A percentile compares a stretch with the other conserved stretches of the same genome.
Evolutionary conservation across 1,140 invertebrate species (phyloP).

Genomic region (Notospermus geniculatus): DNA sequence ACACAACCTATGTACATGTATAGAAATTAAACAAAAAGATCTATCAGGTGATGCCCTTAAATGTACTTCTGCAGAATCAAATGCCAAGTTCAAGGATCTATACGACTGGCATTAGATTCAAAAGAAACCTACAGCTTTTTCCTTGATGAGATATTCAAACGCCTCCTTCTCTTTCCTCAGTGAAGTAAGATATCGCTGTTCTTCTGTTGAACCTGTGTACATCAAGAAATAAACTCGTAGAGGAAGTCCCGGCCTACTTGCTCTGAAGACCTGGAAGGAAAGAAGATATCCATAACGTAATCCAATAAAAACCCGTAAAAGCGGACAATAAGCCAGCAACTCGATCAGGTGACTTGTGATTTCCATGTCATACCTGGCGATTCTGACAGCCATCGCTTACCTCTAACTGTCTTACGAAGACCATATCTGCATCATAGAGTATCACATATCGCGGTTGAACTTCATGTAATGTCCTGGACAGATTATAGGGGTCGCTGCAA

Average conservation of each 20-base stretch:
- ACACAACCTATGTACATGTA: too few relatives aligned
- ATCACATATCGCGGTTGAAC: conserved; percentile 79
- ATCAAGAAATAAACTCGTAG: conserved; percentile 85
- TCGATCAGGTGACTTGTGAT: too few relatives aligned
- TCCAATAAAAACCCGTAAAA: too few relatives aligned
- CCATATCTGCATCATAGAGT: conserved; percentile 86
- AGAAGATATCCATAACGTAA: too few relatives aligned
- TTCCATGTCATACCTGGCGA: too few relatives aligned
- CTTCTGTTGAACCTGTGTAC: conserved; percentile 88
- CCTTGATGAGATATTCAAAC: conserved; percentile 80
- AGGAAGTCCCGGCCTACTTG: conserved; percentile 60
- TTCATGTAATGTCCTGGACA: conserved; percentile 41
- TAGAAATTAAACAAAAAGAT: too few relatives aligned
- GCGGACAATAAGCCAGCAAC: too few relatives aligned
- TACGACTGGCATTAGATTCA: conserved; percentile 21
- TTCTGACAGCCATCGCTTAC: too few relatives aligned
- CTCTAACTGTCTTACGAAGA: conserved; percentile 84
- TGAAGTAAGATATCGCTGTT: conserved; percentile 89
- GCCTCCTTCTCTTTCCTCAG: conserved; percentile 88
- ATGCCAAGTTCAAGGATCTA: too few relatives aligned
- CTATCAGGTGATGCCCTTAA: too few relatives aligned
- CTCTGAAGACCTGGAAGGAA: conserved; percentile 66
- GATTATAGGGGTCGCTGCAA: conserved; percentile 41
- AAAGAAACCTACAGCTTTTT: conserved; percentile 75
- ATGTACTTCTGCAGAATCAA: too few relatives aligned